Evolutionary conservation across 2,797 vertebrate species (phyloP).

Genomic region (Paguma larvata): DNA sequence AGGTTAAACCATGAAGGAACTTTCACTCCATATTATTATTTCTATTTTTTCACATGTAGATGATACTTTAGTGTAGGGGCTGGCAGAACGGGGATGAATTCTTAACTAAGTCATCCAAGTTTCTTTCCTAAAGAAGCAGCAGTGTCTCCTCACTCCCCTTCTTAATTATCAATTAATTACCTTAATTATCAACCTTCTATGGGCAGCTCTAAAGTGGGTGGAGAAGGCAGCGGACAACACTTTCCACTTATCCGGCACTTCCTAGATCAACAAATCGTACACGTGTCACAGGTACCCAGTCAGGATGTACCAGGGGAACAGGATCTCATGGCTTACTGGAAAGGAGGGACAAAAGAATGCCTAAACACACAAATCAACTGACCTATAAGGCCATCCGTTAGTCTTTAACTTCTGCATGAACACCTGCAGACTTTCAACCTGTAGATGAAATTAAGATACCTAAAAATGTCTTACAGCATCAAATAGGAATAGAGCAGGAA

Average conservation of each 20-base stretch:
- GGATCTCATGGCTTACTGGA: neutral
- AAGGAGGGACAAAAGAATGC: neutral
- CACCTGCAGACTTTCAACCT: neutral
- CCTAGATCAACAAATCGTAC: conserved; percentile 44
- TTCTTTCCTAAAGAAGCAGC: conserved; percentile 26
- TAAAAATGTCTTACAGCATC: neutral
- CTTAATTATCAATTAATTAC: neutral
- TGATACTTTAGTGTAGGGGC: neutral
- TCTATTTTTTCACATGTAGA: neutral
- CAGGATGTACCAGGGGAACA: neutral
- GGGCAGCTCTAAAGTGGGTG: neutral
- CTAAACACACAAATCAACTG: neutral
- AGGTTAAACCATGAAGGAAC: neutral
- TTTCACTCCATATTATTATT: neutral
- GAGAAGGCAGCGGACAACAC: neutral
- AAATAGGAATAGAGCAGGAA: neutral
- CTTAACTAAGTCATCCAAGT: conserved; percentile 13
- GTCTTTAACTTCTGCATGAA: neutral
- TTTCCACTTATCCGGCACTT: neutral
- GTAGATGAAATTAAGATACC: neutral
- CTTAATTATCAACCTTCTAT: neutral
- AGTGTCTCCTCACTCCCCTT: neutral
- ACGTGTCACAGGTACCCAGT: conserved; percentile 20
- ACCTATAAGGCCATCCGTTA: neutral
- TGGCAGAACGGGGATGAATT: conserved; percentile 11